phyloP scores from a whole-genome alignment of 2,797 vertebrate genomes.

The Dipus sagitta region DNA sequence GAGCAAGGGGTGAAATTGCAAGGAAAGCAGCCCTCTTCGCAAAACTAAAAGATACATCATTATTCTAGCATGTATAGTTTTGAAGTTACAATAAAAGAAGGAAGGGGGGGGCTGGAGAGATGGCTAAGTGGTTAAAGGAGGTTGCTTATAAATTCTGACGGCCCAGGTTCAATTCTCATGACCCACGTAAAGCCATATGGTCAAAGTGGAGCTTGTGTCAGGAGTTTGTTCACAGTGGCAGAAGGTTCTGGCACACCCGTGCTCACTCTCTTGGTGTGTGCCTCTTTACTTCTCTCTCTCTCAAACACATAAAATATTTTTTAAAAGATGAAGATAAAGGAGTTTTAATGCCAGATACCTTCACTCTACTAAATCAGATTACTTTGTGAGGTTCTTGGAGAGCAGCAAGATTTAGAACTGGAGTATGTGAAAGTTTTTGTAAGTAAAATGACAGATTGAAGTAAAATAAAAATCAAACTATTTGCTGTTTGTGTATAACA shows the following conservation, averaged over 20 bases:
- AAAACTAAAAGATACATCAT: neutral
- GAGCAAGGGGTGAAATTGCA: neutral
- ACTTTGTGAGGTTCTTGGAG: neutral
- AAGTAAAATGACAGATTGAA: neutral
- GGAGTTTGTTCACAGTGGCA: no score
- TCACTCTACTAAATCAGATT: constrained; percentile 26
- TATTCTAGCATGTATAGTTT: constrained; percentile 15
- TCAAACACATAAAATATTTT: no score
- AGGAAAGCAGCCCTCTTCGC: neutral
- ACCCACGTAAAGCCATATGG: no score
- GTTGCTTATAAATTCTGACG: no score
- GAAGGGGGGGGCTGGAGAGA: neutral
- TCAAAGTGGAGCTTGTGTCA: no score
- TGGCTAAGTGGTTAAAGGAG: no score
- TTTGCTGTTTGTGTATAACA: neutral
- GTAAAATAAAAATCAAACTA: neutral
- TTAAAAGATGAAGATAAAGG: neutral
- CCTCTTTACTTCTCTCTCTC: no score
- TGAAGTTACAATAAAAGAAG: constrained; percentile 13
- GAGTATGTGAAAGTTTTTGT: neutral
- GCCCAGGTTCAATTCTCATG: no score
- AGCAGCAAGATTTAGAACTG: neutral
- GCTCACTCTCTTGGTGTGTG: no score
- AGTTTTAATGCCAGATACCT: neutral
- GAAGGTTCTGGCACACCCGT: no score